Conservation (phyloP, 1,140 invertebrate species). For the Copidosoma floridanum region DNA sequence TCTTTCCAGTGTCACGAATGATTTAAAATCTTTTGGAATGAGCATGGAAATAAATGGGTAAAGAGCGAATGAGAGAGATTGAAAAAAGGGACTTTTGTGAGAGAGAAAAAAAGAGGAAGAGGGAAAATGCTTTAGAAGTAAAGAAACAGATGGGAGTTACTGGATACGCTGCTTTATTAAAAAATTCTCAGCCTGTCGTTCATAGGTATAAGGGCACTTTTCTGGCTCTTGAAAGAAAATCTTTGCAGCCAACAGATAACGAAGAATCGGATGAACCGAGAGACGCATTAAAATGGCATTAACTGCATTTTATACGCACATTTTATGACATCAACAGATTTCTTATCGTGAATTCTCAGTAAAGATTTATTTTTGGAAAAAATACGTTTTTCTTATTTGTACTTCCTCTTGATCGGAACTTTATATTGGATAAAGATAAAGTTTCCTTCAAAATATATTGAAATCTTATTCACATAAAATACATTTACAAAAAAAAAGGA, state of each 20-base stretch:
- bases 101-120: background rate
- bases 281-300: background rate
- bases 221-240: background rate
- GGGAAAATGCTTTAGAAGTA: background rate
- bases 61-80: background rate
- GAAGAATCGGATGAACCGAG: background rate
- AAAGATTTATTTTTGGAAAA: too few relatives aligned
- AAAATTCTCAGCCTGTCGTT: conserved; percentile 14
- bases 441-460: too few relatives aligned
- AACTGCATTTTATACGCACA: too few relatives aligned
- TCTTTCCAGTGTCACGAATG: background rate
- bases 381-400: too few relatives aligned
- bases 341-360: background rate
- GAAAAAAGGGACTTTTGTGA: too few relatives aligned
- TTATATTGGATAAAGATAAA: too few relatives aligned
- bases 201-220: background rate
- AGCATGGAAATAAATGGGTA: background rate
- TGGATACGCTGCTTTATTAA: background rate
- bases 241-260: background rate
- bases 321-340: background rate
- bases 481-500: too few relatives aligned
- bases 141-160: conserved; percentile 3
- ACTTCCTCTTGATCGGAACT: too few relatives aligned
- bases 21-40: conserved; percentile 8
- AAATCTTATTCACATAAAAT: too few relatives aligned